Percentiles rank a stretch among this genome's conserved stretches.
These are phyloP conservation scores for Siniperca chuatsi DNA, from an alignment of 2,113 vertebrate species.

Conservation along the genomic window DNA sequence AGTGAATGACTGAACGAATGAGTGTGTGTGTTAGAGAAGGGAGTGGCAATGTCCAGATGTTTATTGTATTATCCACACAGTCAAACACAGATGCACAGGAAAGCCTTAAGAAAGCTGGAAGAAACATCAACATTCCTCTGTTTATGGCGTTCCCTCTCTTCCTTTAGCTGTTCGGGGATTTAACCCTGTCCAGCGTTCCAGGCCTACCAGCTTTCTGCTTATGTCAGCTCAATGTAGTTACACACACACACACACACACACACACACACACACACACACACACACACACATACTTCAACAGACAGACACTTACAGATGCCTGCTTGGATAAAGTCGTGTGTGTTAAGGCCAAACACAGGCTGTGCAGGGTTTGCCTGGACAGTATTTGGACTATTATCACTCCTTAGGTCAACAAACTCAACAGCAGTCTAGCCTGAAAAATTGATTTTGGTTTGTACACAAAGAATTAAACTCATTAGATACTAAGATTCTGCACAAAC, in stretches of 20 bases:
- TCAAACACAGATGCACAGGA: constrained; percentile 16
- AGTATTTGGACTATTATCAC: not conserved
- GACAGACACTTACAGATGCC: not conserved
- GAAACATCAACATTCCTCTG: constrained; percentile 38
- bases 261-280: constrained; percentile 2
- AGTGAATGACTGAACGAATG: constrained; percentile 4
- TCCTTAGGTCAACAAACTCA: constrained; percentile 9
- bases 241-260: not conserved
- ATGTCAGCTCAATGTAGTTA: constrained; percentile 8
- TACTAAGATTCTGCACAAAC: constrained; percentile 1
- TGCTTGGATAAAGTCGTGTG: not conserved
- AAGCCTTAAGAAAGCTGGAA: constrained; percentile 18
- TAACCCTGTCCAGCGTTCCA: not conserved
- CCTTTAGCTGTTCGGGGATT: not conserved
- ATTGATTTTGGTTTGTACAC: constrained; percentile 22
- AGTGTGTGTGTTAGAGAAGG: constrained; percentile 8
- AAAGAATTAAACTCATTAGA: constrained; percentile 18
- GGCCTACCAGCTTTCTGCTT: not conserved
- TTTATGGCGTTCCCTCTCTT: constrained; percentile 17
- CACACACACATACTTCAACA: not conserved
- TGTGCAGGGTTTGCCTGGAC: not conserved
- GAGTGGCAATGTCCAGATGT: constrained; percentile 48
- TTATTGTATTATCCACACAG: constrained; percentile 10
- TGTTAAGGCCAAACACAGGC: constrained; percentile 46
- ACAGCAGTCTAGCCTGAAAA: constrained; percentile 15